A percentile compares a stretch with the other conserved stretches of the same genome.
Conservation (phyloP, 2,113 vertebrate genomes). For the Scartelaos histophorus region DNA sequence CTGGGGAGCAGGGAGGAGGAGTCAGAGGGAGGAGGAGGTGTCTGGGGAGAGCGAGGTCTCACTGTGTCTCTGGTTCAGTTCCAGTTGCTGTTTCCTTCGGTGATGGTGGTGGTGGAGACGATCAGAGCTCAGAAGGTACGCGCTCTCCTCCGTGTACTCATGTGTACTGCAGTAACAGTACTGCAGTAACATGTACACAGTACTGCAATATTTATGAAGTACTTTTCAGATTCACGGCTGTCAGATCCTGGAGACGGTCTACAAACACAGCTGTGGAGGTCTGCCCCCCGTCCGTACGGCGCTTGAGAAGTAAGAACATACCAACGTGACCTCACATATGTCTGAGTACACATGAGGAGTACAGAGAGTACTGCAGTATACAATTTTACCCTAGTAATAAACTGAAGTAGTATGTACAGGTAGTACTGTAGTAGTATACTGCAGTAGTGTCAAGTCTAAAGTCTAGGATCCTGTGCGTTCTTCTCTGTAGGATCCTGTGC, state of each 20-base stretch:
- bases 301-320: slow-evolving; percentile 87
- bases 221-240: slow-evolving; percentile 91
- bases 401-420: too few species aligned
- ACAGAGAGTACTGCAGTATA: too few species aligned
- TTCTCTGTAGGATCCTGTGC: too few species aligned
- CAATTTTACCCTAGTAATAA: too few species aligned
- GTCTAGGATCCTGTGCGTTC: too few species aligned
- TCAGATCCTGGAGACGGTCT: slow-evolving; percentile 93
- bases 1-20: too few species aligned
- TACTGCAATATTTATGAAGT: background rate
- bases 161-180: slow-evolving; percentile 1
- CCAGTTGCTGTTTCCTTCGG: slow-evolving; percentile 95
- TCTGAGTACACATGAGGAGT: too few species aligned
- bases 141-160: background rate
- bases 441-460: too few species aligned
- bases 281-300: slow-evolving; percentile 93
- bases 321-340: background rate
- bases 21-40: too few species aligned
- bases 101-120: slow-evolving; percentile 95
- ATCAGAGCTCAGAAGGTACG: slow-evolving; percentile 94
- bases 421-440: too few species aligned
- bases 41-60: too few species aligned
- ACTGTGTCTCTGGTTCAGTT: slow-evolving; percentile 76
- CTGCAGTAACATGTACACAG: background rate
- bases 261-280: slow-evolving; percentile 95